Percentiles rank a stretch among this genome's conserved stretches.
Conservation (phyloP, 2,113 vertebrate species). For the Xenus cinereus region DNA sequence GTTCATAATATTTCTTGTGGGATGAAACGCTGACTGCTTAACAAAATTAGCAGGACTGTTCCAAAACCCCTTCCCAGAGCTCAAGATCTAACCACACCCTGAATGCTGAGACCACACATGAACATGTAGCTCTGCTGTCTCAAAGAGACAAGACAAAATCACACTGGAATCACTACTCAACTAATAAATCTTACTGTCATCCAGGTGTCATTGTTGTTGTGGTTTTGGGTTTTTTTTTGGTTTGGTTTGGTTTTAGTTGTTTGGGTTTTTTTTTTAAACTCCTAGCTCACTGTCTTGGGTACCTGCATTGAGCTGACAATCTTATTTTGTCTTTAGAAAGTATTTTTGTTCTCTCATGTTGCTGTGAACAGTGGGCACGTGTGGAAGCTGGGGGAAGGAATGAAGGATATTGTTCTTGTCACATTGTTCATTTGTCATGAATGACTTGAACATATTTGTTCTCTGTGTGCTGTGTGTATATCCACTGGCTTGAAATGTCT, state of each 20-base stretch:
- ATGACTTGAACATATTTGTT: neutral
- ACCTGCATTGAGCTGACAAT: neutral
- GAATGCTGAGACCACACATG: slow-evolving; percentile 54
- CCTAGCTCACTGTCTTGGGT: neutral
- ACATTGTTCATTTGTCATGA: neutral
- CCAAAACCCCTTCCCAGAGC: slow-evolving; percentile 25
- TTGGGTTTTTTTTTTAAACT: neutral
- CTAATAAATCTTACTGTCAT: slow-evolving; percentile 14
- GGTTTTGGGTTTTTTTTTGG: neutral
- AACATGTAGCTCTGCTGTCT: neutral
- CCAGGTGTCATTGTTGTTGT: neutral
- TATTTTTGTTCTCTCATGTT: neutral
- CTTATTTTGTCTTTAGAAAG: neutral
- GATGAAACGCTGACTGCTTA: neutral
- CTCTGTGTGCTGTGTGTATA: neutral
- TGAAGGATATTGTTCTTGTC: neutral
- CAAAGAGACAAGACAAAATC: slow-evolving; percentile 31
- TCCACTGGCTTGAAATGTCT: neutral
- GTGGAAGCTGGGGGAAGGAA: neutral
- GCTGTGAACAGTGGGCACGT: neutral
- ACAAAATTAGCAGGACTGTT: slow-evolving; percentile 3
- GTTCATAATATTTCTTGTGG: slow-evolving; percentile 3
- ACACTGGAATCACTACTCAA: neutral
- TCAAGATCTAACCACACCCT: neutral
- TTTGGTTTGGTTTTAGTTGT: neutral